Evolutionary conservation across 2,888 invertebrate species (phyloP).

Genomic region (Caenorhabditis afra): DNA sequence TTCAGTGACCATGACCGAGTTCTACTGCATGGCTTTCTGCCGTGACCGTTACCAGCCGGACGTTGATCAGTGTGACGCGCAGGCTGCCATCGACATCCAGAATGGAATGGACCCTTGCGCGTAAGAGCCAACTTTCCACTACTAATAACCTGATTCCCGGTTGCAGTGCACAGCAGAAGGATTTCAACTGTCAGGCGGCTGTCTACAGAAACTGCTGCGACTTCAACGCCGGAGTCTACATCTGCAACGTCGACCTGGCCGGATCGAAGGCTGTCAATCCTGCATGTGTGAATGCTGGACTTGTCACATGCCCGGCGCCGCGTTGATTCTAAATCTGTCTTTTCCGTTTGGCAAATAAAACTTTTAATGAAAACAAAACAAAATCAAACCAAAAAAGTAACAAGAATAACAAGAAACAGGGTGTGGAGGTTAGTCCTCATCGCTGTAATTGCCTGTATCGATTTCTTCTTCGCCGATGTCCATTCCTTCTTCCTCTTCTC

Average conservation of each 20-base stretch:
- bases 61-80: slow-evolving; percentile 58
- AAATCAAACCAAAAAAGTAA: slow-evolving; percentile 21
- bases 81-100: slow-evolving; percentile 40
- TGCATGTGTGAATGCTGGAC: slow-evolving; percentile 52
- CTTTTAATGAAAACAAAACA: slow-evolving; percentile 13
- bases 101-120: slow-evolving; percentile 55
- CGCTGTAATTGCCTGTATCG: slow-evolving; percentile 39
- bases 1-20: slow-evolving; percentile 64
- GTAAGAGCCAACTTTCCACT: slow-evolving; percentile 11
- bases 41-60: slow-evolving; percentile 55
- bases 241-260: slow-evolving; percentile 58
- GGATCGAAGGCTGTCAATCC: slow-evolving; percentile 55
- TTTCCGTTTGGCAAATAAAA: background rate
- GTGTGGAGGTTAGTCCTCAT: slow-evolving; percentile 24
- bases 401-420: background rate
- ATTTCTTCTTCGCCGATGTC: slow-evolving; percentile 35
- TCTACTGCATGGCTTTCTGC: slow-evolving; percentile 67
- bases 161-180: slow-evolving; percentile 58
- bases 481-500: slow-evolving; percentile 40
- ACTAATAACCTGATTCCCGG: background rate
- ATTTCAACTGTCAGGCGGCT: slow-evolving; percentile 61
- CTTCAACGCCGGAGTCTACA: slow-evolving; percentile 63
- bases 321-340: slow-evolving; percentile 8
- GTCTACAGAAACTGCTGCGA: slow-evolving; percentile 61
- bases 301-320: slow-evolving; percentile 45